A percentile compares a stretch with the other conserved stretches of the same genome.
These are phyloP conservation scores for Pyrrhia umbra DNA, from an alignment of 2,888 invertebrate species.

Conservation along the genomic window DNA sequence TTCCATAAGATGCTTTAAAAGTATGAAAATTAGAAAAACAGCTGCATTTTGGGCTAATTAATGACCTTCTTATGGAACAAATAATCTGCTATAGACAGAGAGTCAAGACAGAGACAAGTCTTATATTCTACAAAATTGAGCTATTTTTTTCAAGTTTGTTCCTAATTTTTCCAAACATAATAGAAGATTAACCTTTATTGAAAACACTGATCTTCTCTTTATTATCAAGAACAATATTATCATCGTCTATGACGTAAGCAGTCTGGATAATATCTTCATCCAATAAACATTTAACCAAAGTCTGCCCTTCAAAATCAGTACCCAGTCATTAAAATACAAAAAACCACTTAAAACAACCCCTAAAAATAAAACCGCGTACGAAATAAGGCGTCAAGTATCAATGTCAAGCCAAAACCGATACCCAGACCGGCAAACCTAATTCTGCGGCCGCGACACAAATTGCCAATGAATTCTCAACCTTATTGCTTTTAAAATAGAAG, in stretches of 20 bases:
- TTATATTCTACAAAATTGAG: too few species aligned
- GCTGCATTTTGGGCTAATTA: too few species aligned
- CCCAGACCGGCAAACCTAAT: slow-evolving; percentile 56
- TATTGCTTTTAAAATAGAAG: slow-evolving; percentile 47
- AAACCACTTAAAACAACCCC: slow-evolving; percentile 60
- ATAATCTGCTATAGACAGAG: too few species aligned
- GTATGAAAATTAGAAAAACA: too few species aligned
- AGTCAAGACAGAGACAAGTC: too few species aligned
- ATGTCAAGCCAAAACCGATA: slow-evolving; percentile 80
- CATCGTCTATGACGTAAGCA: background rate
- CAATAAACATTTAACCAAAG: slow-evolving; percentile 6
- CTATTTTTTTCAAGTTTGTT: background rate
- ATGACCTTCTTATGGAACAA: too few species aligned
- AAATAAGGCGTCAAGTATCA: slow-evolving; percentile 80
- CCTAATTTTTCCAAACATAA: background rate
- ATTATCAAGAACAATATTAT: background rate
- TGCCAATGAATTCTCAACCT: slow-evolving; percentile 58
- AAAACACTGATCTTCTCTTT: background rate
- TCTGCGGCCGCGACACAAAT: slow-evolving; percentile 16
- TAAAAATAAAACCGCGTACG: slow-evolving; percentile 74
- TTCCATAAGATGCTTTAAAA: too few species aligned
- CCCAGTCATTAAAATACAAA: slow-evolving; percentile 59
- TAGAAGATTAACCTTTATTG: background rate
- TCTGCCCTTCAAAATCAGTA: slow-evolving; percentile 33
- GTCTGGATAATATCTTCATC: background rate